Evolutionary conservation across 2,113 vertebrate genomes (phyloP).

Genomic region (Mirza zaza): DNA sequence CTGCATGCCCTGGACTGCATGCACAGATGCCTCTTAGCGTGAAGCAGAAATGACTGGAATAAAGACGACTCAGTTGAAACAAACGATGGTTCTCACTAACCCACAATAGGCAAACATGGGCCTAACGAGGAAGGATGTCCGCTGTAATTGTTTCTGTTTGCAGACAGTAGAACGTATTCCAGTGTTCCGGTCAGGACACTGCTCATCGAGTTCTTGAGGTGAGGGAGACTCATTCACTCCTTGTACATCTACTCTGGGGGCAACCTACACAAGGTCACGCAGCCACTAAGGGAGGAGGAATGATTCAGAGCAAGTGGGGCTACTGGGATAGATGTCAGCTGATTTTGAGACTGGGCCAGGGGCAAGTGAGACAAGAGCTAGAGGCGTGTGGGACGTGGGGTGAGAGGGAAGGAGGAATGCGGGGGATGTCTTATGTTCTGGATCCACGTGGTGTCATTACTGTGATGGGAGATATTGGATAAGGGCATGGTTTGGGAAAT

Average conservation of each 20-base stretch:
- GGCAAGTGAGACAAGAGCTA: neutral
- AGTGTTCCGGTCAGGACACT: neutral
- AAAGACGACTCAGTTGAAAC: neutral
- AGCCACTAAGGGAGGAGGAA: neutral
- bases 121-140: conserved; percentile 13
- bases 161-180: neutral
- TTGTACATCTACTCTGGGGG: neutral
- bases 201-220: neutral
- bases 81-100: neutral
- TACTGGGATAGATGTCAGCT: neutral
- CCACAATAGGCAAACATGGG: neutral
- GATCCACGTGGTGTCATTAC: neutral
- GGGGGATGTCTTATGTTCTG: neutral
- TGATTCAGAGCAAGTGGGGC: neutral
- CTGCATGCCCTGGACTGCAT: neutral
- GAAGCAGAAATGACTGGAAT: conserved; percentile 14
- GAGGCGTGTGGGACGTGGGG: neutral
- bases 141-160: neutral
- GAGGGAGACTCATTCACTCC: neutral
- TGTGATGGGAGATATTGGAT: neutral
- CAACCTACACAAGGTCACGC: rapidly evolving
- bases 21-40: neutral
- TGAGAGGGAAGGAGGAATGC: rapidly evolving
- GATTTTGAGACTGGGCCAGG: neutral
- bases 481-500: neutral